Evolutionary conservation across 2,113 vertebrate species (phyloP), one percentile per base, ranked within the genome.

Genomic region (Petromus typicus): DNA sequence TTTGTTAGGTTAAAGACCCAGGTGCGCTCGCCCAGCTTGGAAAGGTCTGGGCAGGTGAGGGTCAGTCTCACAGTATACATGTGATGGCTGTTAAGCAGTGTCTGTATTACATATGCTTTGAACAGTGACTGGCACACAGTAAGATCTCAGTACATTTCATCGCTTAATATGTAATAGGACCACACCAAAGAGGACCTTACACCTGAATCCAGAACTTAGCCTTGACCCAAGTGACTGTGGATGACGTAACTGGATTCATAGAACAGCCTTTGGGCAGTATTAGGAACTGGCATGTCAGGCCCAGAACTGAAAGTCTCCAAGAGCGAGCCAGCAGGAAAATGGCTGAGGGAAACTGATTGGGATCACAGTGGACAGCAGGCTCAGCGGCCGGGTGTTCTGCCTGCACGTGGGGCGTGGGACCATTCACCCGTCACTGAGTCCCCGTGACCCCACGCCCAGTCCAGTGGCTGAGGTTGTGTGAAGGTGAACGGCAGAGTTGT

Each of bases 81-180:
- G 16, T 30, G 82, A 61, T 56, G 32, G 32, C 89, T 95, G 71
- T 90, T 75, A 86, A 63, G 57, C 76, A 76, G 67, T 59, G 89
- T 71, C 54, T 34, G 30, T 84, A 13, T 86, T 82, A 59, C 80
- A 76, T 82, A 40, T 40, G 87, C 56, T 91, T 86, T 78, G 94
- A 93, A 78, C 30, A 71, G 45, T 84, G 7, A 27, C 69, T 81
- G 57, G 59, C 10, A 56, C 40, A 4, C 43, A 93, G 61, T 87
- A 78, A 69, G n/a, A 51, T 89, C 30, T 86, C 84, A 88, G n/a
- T 88, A 95, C 73, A 85, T 83, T 86, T 85, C 87, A 69, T 83
- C 83, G 45, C 9, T 78, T 79, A 64, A 64, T 80, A 67, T 51
- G 6, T 90, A 71, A 61, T 76, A 45, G 64, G 84, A 40, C 11